Conservation (phyloP, 2,797 vertebrate genomes). For the Psittacula echo region DNA sequence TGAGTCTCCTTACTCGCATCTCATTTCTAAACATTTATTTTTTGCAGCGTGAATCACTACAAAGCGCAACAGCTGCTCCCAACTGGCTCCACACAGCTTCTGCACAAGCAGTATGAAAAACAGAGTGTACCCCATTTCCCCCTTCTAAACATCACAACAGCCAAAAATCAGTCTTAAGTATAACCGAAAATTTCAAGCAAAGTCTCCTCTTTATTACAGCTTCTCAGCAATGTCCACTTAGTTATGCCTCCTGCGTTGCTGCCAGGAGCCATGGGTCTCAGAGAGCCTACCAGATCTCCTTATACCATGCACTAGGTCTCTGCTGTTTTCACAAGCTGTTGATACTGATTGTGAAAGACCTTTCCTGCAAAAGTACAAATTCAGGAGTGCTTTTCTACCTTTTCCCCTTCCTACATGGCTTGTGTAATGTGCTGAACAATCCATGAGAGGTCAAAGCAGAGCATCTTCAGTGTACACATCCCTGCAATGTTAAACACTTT, state of each 20-base stretch:
- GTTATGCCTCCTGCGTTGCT: background rate
- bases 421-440: no score
- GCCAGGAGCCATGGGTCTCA: background rate
- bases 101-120: background rate
- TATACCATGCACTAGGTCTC: background rate
- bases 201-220: background rate
- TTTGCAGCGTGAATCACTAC: background rate
- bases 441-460: background rate
- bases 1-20: background rate
- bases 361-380: background rate
- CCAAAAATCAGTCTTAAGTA: background rate
- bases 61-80: background rate
- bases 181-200: rapidly evolving
- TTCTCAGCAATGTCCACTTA: background rate
- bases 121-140: background rate
- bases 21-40: background rate
- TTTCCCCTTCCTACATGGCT: background rate
- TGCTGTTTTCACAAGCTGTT: background rate
- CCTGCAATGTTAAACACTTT: rapidly evolving
- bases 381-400: background rate
- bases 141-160: background rate
- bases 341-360: background rate
- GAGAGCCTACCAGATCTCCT: background rate
- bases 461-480: rapidly evolving
- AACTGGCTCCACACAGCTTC: background rate